Percentiles rank a stretch among this genome's conserved stretches.
These are phyloP conservation scores for Drosophila nr. fundita DNA, from an alignment of 2,888 invertebrate genomes.

Conservation along the genomic window DNA sequence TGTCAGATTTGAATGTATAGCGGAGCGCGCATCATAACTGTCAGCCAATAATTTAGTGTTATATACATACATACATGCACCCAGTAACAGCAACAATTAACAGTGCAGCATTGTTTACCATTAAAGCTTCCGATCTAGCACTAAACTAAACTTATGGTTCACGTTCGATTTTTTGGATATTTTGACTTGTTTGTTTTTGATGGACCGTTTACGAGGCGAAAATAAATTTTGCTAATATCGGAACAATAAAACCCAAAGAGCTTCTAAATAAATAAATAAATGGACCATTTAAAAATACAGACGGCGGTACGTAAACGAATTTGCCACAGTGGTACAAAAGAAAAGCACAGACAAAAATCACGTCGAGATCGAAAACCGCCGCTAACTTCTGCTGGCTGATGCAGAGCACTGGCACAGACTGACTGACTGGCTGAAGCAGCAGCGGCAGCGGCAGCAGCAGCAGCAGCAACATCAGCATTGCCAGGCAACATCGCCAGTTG, in stretches of 20 bases:
- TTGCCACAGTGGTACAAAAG: slow-evolving; percentile 16
- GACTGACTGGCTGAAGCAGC: slow-evolving; percentile 63
- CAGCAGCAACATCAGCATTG: slow-evolving; percentile 8
- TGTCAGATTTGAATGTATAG: slow-evolving; percentile 21
- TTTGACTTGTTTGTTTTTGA: slow-evolving; percentile 28
- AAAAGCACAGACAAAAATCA: slow-evolving; percentile 24
- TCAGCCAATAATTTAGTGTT: slow-evolving; percentile 53
- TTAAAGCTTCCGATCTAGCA: slow-evolving; percentile 66
- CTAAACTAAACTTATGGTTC: slow-evolving; percentile 41
- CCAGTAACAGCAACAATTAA: slow-evolving; percentile 3
- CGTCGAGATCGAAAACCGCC: slow-evolving; percentile 40
- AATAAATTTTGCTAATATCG: slow-evolving; percentile 27
- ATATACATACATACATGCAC: slow-evolving; percentile 67
- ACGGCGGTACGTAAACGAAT: slow-evolving; percentile 29
- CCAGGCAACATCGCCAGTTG: slow-evolving; percentile 46
- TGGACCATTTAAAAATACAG: slow-evolving; percentile 44
- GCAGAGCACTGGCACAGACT: slow-evolving; percentile 75
- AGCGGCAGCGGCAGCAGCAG: slow-evolving; percentile 6
- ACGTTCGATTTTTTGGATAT: slow-evolving; percentile 10
- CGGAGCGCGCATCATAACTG: slow-evolving; percentile 16
- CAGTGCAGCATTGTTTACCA: slow-evolving; percentile 63
- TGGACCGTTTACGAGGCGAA: slow-evolving; percentile 19
- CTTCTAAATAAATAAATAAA: slow-evolving; percentile 54
- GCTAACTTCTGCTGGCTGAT: slow-evolving; percentile 60
- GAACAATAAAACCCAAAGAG: slow-evolving; percentile 35